These are phyloP conservation scores for Tiliqua scincoides DNA, from an alignment of 2,113 vertebrate genomes.

Conservation along the genomic window DNA sequence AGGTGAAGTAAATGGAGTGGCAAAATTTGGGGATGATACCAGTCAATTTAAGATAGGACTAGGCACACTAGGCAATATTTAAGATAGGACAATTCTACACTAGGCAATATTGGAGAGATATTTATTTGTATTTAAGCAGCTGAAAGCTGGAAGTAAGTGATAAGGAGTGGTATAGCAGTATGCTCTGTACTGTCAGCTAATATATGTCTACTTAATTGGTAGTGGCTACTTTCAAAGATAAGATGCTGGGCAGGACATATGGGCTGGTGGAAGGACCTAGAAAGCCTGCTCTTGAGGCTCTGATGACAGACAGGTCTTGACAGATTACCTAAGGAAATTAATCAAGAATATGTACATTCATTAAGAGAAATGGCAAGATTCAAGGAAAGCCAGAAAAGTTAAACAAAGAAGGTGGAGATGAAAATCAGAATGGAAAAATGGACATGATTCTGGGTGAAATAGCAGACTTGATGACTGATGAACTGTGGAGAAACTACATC, in stretches of 20 bases:
- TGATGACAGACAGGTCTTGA: slow-evolving; percentile 11
- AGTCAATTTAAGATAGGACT: background rate
- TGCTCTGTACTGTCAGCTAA: background rate
- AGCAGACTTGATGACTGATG: background rate
- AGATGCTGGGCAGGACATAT: background rate
- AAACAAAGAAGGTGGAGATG: background rate
- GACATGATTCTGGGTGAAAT: background rate
- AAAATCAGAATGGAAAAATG: no score
- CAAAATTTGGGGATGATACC: background rate
- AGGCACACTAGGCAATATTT: no score
- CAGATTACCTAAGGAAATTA: background rate
- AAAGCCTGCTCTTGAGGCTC: background rate
- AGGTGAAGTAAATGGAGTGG: background rate
- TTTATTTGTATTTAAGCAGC: slow-evolving; percentile 2
- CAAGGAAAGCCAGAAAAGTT: background rate
- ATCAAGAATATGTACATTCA: slow-evolving; percentile 1
- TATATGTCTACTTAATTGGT: background rate
- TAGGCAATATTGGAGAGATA: background rate
- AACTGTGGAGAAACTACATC: background rate
- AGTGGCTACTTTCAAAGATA: slow-evolving; percentile 1
- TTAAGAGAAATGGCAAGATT: background rate
- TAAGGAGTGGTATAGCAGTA: background rate
- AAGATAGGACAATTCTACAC: background rate
- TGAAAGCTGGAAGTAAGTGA: slow-evolving; percentile 11
- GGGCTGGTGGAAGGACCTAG: background rate